Percentiles rank a stretch among this genome's conserved stretches.
Evolutionary conservation across 2,888 invertebrate species (phyloP).

Genomic region (Leptopilina myrica): DNA sequence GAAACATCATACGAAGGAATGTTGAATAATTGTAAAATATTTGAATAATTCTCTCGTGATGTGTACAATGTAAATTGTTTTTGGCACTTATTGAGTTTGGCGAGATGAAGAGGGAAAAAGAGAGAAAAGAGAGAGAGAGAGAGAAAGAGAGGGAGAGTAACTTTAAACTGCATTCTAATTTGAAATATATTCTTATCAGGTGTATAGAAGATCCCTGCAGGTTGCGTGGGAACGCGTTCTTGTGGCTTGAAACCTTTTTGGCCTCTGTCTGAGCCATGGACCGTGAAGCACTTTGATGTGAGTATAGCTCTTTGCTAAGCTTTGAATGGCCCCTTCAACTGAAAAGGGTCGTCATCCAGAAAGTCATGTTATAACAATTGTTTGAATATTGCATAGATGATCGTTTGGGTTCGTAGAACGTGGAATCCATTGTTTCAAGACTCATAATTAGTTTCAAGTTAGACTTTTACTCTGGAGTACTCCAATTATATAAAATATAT

Average conservation of each 20-base stretch:
- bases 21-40: not conserved
- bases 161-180: constrained; percentile 47
- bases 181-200: constrained; percentile 67
- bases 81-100: not conserved
- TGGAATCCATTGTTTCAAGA: constrained; percentile 16
- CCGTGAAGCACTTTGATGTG: constrained; percentile 65
- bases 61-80: not conserved
- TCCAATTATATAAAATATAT: too few species aligned
- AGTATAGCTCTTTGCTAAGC: constrained; percentile 58
- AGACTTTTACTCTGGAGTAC: too few species aligned
- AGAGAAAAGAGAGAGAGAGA: too few species aligned
- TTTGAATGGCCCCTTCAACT: constrained; percentile 24
- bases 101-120: not conserved
- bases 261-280: constrained; percentile 64
- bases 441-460: constrained; percentile 23
- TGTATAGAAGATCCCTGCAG: constrained; percentile 68
- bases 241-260: constrained; percentile 67
- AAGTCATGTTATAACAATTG: constrained; percentile 18
- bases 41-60: not conserved
- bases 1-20: not conserved
- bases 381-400: constrained; percentile 31
- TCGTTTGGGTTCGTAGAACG: constrained; percentile 10
- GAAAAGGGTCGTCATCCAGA: constrained; percentile 14
- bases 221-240: constrained; percentile 67
- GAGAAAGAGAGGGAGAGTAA: not conserved